Evolutionary conservation across 2,113 vertebrate genomes (phyloP).

Genomic region (Rana temporaria): DNA sequence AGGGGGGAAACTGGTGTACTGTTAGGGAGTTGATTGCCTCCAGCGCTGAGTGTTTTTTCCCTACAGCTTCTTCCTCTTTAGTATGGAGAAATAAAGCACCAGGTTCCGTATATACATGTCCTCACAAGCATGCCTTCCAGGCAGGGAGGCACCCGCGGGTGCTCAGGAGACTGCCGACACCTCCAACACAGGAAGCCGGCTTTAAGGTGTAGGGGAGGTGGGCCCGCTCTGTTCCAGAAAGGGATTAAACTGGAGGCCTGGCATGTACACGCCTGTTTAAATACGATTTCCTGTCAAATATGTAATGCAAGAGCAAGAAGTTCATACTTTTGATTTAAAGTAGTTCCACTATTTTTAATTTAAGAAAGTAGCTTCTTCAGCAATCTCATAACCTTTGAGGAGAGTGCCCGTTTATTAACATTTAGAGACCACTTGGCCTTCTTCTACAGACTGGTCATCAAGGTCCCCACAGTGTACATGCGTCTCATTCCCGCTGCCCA

Average conservation of each 20-base stretch:
- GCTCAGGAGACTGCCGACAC: neutral
- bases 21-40: neutral
- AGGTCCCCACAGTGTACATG: no score
- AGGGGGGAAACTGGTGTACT: neutral
- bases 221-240: neutral
- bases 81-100: neutral
- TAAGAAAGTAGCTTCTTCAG: no score
- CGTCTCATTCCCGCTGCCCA: no score
- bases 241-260: neutral
- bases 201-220: neutral
- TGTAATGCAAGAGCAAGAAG: neutral
- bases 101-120: neutral
- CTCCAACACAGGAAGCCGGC: neutral
- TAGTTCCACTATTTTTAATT: no score
- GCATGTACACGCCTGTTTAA: slow-evolving; percentile 14
- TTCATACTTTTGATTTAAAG: neutral
- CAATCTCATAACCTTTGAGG: no score
- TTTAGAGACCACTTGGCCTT: no score
- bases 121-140: slow-evolving; percentile 20
- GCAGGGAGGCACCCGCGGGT: slow-evolving; percentile 31
- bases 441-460: no score
- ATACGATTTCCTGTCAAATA: neutral
- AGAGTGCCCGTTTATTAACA: no score
- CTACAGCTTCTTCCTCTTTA: neutral
- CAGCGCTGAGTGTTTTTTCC: neutral